Base-by-base conservation (phyloP, 2,797 vertebrate species). In the Semaprochilodus insignis region DNA sequence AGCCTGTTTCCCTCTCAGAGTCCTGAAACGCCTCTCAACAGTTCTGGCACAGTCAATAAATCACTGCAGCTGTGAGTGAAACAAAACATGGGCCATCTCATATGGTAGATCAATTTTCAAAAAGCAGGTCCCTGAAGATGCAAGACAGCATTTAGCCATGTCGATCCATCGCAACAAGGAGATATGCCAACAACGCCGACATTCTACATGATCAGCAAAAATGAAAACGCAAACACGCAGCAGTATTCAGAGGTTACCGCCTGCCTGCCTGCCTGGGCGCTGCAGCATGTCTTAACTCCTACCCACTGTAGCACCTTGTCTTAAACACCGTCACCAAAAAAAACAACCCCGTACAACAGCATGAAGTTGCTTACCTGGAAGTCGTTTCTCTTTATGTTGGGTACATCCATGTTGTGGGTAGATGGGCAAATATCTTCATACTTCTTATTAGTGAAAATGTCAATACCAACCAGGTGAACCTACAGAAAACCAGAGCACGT, bases 371-470 rank as follows among this genome's bases (percentile, higher is more conserved):
- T 93, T 90, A 99, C 98, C 94, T 99, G 97, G 91, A 97, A 99
- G 88, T 99, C 98, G 90, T 93, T 93, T 93, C 98, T 97, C 93
- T 99, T 99, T 92, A 98, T 98, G 93, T 96, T 95, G 81, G 98
- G 98, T 82, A 99, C 98, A 90, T 99, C 98, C 97, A 99, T 99
- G 93, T 99, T 99, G 93, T 99, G 98, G 94, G 98, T 99, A 71
- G 98, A 99, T 83, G 98, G 98, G 77, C 98, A 99, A 93, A 99
- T 98, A 92, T 99, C 98, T 95, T 99, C 98, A 78, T 98, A 97
- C 90, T 99, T 99, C 95, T 99, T 99, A 88, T 97, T 97, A 85
- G 96, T 97, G 94, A 99, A 99, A 91, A 99, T 99, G 92, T 99
- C 98, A 74, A 99, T 98, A 83, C 98, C 98, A 92, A 99, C 97